Conservation (phyloP, 2,888 invertebrate species). For the Caenorhabditis drosophilae region DNA sequence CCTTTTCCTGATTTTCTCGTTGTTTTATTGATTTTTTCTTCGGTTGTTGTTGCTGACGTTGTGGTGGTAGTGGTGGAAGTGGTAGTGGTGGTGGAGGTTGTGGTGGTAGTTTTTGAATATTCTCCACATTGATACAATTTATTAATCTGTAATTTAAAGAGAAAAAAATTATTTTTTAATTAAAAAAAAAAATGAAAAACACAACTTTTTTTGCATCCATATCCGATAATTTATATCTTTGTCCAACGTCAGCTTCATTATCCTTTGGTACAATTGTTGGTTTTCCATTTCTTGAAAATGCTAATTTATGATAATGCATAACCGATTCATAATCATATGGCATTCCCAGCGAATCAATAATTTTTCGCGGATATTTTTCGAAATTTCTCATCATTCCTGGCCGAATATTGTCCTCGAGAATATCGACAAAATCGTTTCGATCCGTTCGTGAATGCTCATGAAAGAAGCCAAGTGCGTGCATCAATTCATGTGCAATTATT, state of each 20-base stretch:
- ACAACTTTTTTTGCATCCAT: conserved; percentile 63
- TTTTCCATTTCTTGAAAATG: conserved; percentile 72
- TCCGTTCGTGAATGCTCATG: conserved; percentile 83
- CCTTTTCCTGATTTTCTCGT: conserved; percentile 28
- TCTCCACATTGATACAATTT: conserved; percentile 70
- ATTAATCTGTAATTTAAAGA: too few relatives aligned
- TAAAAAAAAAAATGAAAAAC: too few relatives aligned
- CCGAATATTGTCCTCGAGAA: conserved; percentile 79
- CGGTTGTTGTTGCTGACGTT: conserved; percentile 9
- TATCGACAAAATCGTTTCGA: conserved; percentile 80
- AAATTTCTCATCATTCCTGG: conserved; percentile 73
- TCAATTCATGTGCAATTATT: conserved; percentile 80
- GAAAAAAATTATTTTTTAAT: conserved; percentile 22
- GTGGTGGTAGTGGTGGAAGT: conserved; percentile 26
- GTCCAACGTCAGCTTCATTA: conserved; percentile 64
- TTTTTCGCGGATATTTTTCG: conserved; percentile 71
- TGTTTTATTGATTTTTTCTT: conserved; percentile 7
- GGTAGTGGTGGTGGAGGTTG: conserved; percentile 42
- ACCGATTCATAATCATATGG: conserved; percentile 79
- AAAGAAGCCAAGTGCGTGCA: conserved; percentile 81
- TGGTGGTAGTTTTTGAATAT: conserved; percentile 40
- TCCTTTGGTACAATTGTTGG: conserved; percentile 72
- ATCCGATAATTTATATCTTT: conserved; percentile 63
- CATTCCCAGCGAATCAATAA: conserved; percentile 73
- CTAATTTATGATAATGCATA: conserved; percentile 78